These are phyloP conservation scores for Prietella phreatophila DNA, from an alignment of 2,113 vertebrate genomes.

Conservation along the genomic window DNA sequence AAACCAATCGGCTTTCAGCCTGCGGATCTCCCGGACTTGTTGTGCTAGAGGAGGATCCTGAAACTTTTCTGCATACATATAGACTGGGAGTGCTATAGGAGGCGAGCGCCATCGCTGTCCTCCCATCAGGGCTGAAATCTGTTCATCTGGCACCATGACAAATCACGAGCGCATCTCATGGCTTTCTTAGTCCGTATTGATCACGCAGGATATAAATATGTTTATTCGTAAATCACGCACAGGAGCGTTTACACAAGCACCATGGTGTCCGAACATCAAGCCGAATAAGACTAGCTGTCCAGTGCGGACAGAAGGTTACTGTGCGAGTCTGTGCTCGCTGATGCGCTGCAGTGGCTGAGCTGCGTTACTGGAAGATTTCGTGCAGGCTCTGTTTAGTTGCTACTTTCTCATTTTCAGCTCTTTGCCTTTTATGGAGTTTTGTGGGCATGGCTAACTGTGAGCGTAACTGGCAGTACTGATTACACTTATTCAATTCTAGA, in stretches of 20 bases:
- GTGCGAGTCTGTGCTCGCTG: background rate
- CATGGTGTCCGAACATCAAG: background rate
- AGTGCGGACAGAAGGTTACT: background rate
- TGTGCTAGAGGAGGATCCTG: background rate
- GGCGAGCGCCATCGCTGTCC: too few species aligned
- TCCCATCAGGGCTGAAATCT: too few species aligned
- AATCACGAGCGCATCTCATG: too few species aligned
- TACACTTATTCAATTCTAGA: background rate
- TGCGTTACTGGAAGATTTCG: background rate
- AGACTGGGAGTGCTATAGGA: background rate
- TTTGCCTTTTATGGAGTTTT: background rate
- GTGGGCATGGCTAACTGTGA: background rate
- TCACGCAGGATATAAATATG: too few species aligned
- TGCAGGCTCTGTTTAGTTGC: background rate
- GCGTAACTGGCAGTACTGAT: background rate
- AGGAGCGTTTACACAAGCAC: background rate
- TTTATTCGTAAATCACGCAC: background rate
- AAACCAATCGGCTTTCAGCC: background rate
- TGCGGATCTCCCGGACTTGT: background rate
- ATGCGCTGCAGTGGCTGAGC: too few species aligned
- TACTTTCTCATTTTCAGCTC: background rate
- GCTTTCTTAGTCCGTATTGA: too few species aligned
- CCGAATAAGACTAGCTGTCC: too few species aligned
- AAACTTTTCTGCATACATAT: background rate
- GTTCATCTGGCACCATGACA: background rate